Base-by-base conservation (phyloP, 2,113 vertebrate species). In the Brevimyrus niger region DNA sequence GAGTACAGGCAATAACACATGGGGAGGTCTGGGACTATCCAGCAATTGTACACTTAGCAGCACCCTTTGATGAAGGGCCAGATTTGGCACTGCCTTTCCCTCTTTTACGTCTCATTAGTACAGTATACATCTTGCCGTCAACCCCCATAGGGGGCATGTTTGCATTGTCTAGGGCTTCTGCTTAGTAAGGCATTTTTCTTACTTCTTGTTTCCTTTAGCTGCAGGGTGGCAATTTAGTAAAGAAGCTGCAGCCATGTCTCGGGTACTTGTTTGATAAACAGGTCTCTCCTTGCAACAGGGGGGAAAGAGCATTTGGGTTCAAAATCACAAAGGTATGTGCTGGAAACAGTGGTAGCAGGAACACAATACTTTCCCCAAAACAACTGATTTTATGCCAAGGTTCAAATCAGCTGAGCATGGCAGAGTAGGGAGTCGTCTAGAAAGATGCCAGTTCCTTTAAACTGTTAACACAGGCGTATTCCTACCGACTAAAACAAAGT, bases 171-270 rank as follows among this genome's bases (percentile, higher is more conserved):
- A 89, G 92, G 92, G 90, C 94, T 96, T 94, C 94, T 92, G 93
- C 95, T 95, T 93, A 94, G 97, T 97, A 94, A 95, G 94, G 97
- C 97, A 98, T 96, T 96, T 94, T 93, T 96, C 95, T 82, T 44
- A 44, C 31, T 95, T 95, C 94, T 93, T 94, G 83, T 93, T 92
- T 93, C 91, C 88, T 89, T 80, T 94, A 92, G 94, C 95, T 94
- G 87, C 91, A 93, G 95, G 96, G 95, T 94, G 94, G 92, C 92
- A 93, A 90, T 94, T 95, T 94, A 94, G 90, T 19, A 51, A 92
- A 94, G 94, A 95, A 95, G 95, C 95, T 96, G 94, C 94, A 92
- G 91, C 50, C 89, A 61, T 23, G 92, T 95, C 92, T 89, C 91
- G 3, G 91, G 91, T 90, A 94, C 35, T 93, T 92, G 92, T 94